Percentiles rank a stretch among this genome's conserved stretches.
These are phyloP conservation scores for Morone chrysops DNA, from an alignment of 2,113 vertebrate genomes.

Conservation along the genomic window DNA sequence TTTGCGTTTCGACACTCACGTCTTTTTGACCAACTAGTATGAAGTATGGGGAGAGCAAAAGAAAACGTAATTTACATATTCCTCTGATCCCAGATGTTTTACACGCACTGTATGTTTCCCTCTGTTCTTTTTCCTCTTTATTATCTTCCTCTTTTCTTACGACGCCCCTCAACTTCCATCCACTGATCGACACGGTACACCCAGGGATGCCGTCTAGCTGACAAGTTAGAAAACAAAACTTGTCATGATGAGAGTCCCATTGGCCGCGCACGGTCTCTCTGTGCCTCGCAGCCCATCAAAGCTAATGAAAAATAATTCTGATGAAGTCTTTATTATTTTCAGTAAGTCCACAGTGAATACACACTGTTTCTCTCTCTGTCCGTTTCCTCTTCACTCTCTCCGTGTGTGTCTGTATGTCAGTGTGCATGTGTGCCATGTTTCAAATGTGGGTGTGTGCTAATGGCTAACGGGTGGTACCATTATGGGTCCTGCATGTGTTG, in stretches of 20 bases:
- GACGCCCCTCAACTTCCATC: background rate
- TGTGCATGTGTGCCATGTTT: slow-evolving; percentile 15
- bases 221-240: slow-evolving; percentile 44
- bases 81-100: background rate
- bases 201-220: slow-evolving; percentile 9
- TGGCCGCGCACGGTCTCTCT: slow-evolving; percentile 17
- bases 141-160: background rate
- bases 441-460: slow-evolving; percentile 18
- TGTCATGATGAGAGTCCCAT: slow-evolving; percentile 30
- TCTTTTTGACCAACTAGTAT: background rate
- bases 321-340: slow-evolving; percentile 65
- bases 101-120: background rate
- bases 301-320: slow-evolving; percentile 59
- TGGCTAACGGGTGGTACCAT: slow-evolving; percentile 34
- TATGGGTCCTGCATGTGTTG: slow-evolving; percentile 38
- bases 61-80: background rate
- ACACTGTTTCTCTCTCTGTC: slow-evolving; percentile 9
- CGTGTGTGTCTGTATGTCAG: slow-evolving; percentile 5
- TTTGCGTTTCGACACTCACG: background rate
- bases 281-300: slow-evolving; percentile 50
- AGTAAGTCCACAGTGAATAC: slow-evolving; percentile 33
- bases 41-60: background rate
- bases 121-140: background rate
- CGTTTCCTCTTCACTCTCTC: background rate
- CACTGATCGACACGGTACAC: background rate